Base-by-base conservation (phyloP, 2,888 invertebrate species). In the Limnephilus lunatus region DNA sequence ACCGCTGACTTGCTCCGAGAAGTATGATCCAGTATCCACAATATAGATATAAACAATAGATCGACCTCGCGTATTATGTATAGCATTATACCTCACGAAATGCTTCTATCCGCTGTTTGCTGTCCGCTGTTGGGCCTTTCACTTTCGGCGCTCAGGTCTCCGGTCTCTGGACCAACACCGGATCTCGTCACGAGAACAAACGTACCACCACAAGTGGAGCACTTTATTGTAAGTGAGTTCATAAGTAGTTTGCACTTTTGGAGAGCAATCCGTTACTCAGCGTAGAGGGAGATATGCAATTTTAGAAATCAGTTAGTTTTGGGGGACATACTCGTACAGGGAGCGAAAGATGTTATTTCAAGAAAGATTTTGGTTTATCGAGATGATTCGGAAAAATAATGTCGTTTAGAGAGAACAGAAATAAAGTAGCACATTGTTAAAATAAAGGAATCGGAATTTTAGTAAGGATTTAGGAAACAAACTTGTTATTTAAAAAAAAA, bases 41-140 rank as follows among this genome's bases (percentile, higher is more conserved):
- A 39, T 39, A 39, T 83, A 39, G 83, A 32, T 35, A 83, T 83
- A 83, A 83, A 83, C 83, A 83, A 83, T 83, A 83, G 83, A 83
- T 5, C 83, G 83, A 83, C 83, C 83, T 83, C 83, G 83, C 35
- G 19, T n/a, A 68, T 68, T n/a, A n/a, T 68, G n/a, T n/a, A 68
- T n/a, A 68, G 25, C 68, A 68, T 35, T 35, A 35, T 32, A 83
- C 25, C 83, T 83, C 83, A 83, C 83, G 83, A 83, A 39, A 19
- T 39, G 83, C 83, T 83, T 35, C 68, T 68, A 68, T n/a, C 68
- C 83, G 83, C 35, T 32, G 32, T 83, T 35, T 19, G 35, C 83
- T 83, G 83, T 25, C 83, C 83, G 83, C 83, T 68, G 68, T 68
- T 5, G 2, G n/a, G 35, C 83, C 83, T 83, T 83, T 83, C 83